These are phyloP conservation scores for Mareca strepera DNA, from an alignment of 2,797 vertebrate species.

Conservation along the genomic window DNA sequence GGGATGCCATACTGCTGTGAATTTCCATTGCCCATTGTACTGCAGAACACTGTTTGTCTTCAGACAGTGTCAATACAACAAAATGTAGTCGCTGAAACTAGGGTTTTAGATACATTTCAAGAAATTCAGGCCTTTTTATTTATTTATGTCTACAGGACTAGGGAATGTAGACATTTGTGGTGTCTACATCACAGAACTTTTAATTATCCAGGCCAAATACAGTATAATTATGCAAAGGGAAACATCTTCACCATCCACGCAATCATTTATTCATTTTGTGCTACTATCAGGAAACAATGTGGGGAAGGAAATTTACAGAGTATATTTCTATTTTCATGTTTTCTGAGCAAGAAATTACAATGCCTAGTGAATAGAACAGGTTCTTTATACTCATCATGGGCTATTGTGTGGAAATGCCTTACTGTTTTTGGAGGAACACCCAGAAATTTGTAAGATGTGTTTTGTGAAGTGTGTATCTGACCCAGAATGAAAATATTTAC, in stretches of 20 bases:
- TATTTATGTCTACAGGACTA: not conserved
- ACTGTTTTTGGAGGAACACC: not conserved
- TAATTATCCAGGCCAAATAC: not conserved
- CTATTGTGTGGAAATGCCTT: conserved; percentile 39
- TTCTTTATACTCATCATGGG: conserved; percentile 11
- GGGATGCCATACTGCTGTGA: not conserved
- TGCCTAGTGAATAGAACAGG: not conserved
- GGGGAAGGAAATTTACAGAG: not conserved
- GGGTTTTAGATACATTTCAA: not conserved
- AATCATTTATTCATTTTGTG: not conserved
- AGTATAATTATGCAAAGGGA: not conserved
- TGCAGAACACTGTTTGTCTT: not conserved
- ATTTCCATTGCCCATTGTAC: not conserved
- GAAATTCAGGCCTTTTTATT: not conserved
- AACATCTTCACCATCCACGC: not conserved
- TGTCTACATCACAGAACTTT: not conserved
- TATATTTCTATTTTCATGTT: not conserved
- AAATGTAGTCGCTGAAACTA: not conserved
- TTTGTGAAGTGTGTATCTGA: conserved; percentile 28
- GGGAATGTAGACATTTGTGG: not conserved
- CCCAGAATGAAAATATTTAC: conserved; percentile 5
- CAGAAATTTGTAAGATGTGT: conserved; percentile 23
- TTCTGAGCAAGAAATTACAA: conserved; percentile 17
- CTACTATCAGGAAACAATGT: not conserved
- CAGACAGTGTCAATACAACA: not conserved